Evolutionary conservation across 2,797 vertebrate genomes (phyloP), one percentile per base, ranked within the genome.

Genomic region (Channallabes apus): DNA sequence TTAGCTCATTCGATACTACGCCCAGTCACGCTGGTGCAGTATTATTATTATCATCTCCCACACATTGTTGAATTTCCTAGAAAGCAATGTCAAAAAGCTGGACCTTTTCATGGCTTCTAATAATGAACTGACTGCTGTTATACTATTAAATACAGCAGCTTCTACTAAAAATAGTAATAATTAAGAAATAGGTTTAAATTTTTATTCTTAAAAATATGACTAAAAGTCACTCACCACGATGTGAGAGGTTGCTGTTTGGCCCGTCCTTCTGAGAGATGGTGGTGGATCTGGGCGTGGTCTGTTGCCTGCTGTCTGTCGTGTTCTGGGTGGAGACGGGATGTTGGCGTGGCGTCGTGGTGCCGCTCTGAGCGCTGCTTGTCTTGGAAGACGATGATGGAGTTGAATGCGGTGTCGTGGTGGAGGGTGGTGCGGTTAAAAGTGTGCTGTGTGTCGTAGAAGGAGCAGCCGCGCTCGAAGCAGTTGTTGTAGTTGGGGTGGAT

Each of bases 231-330:
- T 96, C 94, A 99, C 98, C 97, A 91, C 96, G 96, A 90, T 98
- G 97, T 38, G 97, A 98, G 73, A 98, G 95, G 91, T 97, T 99
- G 91, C 91, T 96, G 83, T 96, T 96, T 69, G 94, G 18, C 29
- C 73, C 72, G 20, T 64, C 94, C 88, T 92, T 92, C 93, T 95
- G 2, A 94, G 93, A 83, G 8, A 90, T 86, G 5, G 89, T 91
- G 0, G 86, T 90, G 83, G 91, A 82, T 0, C 86, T 61, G 0
- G 90, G 86, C 4, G 89, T 89, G 2, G 11, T 51, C 46, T 51
- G 46, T 78, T 84, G 89, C n/a, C 41, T 87, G 78, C 72, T 76
- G 32, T 65, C 81, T 82, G 73, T 17, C n/a, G 83, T 29, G 1
- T 88, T 86, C 15, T 68, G 88, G 88, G 80, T 86, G 2, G 88